Evolutionary conservation across 2,888 invertebrate genomes (phyloP).

Genomic region (Spialia ferax): DNA sequence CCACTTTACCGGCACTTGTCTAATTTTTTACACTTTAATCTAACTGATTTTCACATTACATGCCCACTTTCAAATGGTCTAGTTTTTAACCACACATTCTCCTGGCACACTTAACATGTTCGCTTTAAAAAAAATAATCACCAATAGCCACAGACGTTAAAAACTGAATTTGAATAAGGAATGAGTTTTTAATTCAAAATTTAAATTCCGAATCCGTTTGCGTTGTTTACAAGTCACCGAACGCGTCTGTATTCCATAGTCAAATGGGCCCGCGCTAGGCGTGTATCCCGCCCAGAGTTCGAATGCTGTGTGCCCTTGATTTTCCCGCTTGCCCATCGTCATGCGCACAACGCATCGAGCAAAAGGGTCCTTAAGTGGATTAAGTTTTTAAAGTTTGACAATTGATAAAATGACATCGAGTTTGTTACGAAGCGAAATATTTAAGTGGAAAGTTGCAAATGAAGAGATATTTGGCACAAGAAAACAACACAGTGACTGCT

Average conservation of each 20-base stretch:
- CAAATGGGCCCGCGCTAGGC: slow-evolving; percentile 56
- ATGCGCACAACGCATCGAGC: slow-evolving; percentile 77
- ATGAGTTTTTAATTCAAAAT: slow-evolving; percentile 19
- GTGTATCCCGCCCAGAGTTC: slow-evolving; percentile 59
- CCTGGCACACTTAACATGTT: slow-evolving; percentile 31
- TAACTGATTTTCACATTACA: slow-evolving; percentile 37
- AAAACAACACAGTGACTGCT: neutral
- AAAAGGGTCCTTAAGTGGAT: slow-evolving; percentile 83
- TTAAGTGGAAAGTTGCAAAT: slow-evolving; percentile 67
- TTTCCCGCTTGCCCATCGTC: slow-evolving; percentile 78
- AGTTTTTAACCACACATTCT: slow-evolving; percentile 42
- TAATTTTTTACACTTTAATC: slow-evolving; percentile 30
- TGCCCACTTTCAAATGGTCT: slow-evolving; percentile 34
- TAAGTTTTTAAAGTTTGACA: slow-evolving; percentile 85
- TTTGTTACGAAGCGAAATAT: slow-evolving; percentile 72
- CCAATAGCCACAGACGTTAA: slow-evolving; percentile 15
- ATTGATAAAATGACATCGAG: slow-evolving; percentile 82
- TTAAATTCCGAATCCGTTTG: slow-evolving; percentile 38
- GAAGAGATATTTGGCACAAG: neutral
- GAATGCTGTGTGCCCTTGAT: slow-evolving; percentile 78
- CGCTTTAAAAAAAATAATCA: slow-evolving; percentile 7
- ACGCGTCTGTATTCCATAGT: slow-evolving; percentile 68
- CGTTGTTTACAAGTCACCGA: slow-evolving; percentile 67
- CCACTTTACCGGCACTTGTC: slow-evolving; percentile 48
- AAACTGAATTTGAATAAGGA: neutral